Evolutionary conservation across 92 coral and sea anemone species (phyloP), one percentile per base, ranked within the genome.

Genomic region (Palythoa grandiflora): DNA sequence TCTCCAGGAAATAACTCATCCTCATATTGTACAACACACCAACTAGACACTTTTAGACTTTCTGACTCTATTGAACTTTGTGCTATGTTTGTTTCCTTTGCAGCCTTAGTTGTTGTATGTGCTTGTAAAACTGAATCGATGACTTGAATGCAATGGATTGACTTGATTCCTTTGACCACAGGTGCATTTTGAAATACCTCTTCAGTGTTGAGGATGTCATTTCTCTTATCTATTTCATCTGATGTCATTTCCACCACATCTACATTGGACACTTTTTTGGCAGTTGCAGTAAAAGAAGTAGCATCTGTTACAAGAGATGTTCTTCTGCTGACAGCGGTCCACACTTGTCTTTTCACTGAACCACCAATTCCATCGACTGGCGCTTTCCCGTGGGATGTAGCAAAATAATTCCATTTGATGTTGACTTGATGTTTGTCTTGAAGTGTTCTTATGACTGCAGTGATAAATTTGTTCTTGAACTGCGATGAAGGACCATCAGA

Each of bases 401-500:
- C 87, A 10, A 87, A 87, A 61, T 52, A 87, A 70, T 79, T 87
- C 79, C 90, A 87, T 60, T 60, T 88, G 51, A 88, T 88, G 78
- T 80, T 40, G 87, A 88, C 68, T 35, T 88, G 76, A 70, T 88
- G 87, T 84, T 79, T 88, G 54, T 80, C 87, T 80, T 88, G 73
- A 77, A 88, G 90, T 75, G 90, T 52, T 76, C 6, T 79, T 52
- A 79, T 74, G 16, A 84, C 79, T 79, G 90, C 83, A 53, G 84
- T 84, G 66, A 88, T 80, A 88, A 88, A 88, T 35, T 76, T 83
- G 90, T 88, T 88, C 73, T 88, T 88, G 71, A 88, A 88, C 90
- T 88, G 90, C n/a, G 90, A 88, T 28, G 87, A 79, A 71, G 90
- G 87, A 77, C 90, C 90, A 88, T 88, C 90, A 52, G 90, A 88